Evolutionary conservation across 2,797 vertebrate species (phyloP).

Genomic region (Pipistrellus pygmaeus): DNA sequence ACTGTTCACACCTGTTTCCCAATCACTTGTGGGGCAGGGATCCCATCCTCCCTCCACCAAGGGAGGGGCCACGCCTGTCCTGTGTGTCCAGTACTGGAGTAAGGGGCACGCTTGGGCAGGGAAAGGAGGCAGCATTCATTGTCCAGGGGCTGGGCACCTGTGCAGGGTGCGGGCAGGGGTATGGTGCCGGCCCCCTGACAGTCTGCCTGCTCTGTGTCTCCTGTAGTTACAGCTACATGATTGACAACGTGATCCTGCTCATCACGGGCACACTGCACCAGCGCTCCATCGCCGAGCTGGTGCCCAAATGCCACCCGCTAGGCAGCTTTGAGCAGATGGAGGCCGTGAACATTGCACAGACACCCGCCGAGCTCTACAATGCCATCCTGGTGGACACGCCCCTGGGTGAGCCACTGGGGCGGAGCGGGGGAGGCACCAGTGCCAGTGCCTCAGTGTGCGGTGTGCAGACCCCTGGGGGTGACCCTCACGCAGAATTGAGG

Average conservation of each 20-base stretch:
- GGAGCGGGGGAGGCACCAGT: background rate
- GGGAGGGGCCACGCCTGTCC: background rate
- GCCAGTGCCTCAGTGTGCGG: background rate
- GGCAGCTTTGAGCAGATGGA: slow-evolving; percentile 99
- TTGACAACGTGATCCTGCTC: slow-evolving; percentile 98
- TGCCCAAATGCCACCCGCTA: slow-evolving; percentile 98
- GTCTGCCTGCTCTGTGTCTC: slow-evolving; percentile 24
- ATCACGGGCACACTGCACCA: slow-evolving; percentile 99
- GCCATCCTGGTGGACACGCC: slow-evolving; percentile 99
- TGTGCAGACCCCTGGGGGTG: background rate
- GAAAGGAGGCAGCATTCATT: background rate
- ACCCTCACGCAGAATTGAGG: background rate
- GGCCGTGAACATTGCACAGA: slow-evolving; percentile 99
- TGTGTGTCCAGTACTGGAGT: background rate
- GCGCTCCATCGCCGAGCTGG: slow-evolving; percentile 97
- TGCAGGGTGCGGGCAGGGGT: background rate
- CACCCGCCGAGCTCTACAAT: slow-evolving; percentile 99
- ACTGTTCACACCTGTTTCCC: background rate
- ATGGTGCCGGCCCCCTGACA: background rate
- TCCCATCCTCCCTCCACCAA: background rate
- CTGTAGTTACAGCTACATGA: slow-evolving; percentile 99
- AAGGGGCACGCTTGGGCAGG: background rate
- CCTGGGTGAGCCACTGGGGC: slow-evolving; percentile 90
- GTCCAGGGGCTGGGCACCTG: background rate
- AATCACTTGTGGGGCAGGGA: background rate